These are phyloP conservation scores for Phallusia fumigata DNA, from an alignment of 23 tunicate species.

Conservation along the genomic window DNA sequence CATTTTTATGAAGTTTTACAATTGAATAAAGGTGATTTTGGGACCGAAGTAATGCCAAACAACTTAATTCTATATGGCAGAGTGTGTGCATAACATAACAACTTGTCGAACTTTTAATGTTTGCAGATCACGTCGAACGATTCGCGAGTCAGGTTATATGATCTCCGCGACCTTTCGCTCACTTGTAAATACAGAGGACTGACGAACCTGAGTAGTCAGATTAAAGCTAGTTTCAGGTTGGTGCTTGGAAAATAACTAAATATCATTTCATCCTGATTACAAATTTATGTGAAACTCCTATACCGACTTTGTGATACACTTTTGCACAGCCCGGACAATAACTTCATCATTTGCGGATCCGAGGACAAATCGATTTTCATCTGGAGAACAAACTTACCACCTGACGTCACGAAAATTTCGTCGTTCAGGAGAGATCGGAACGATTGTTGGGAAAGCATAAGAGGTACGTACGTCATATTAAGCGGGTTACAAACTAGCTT, in stretches of 20 bases:
- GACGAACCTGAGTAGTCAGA: constrained; percentile 84
- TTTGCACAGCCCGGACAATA: constrained; percentile 74
- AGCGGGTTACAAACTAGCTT: too few species aligned
- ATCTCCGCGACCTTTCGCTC: constrained; percentile 78
- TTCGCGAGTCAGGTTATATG: constrained; percentile 86
- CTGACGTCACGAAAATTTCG: constrained; percentile 83
- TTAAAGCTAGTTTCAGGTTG: constrained; percentile 97
- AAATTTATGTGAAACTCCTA: too few species aligned
- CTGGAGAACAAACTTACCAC: constrained; percentile 86
- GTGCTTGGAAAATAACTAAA: background rate
- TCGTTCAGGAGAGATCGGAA: constrained; percentile 86
- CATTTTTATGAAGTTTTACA: too few species aligned
- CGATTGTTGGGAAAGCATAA: constrained; percentile 83
- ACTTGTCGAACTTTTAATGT: too few species aligned
- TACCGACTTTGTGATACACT: background rate
- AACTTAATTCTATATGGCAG: too few species aligned
- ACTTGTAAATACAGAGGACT: constrained; percentile 89
- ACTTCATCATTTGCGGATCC: constrained; percentile 86
- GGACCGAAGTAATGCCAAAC: too few species aligned
- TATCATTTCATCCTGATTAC: too few species aligned
- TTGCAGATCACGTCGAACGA: constrained; percentile 91
- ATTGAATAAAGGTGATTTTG: too few species aligned
- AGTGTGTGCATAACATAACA: too few species aligned
- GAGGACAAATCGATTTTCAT: constrained; percentile 89
- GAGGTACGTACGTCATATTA: constrained; percentile 48